Evolutionary conservation across 2,888 invertebrate species (phyloP).

Genomic region (Leuctra nigra): DNA sequence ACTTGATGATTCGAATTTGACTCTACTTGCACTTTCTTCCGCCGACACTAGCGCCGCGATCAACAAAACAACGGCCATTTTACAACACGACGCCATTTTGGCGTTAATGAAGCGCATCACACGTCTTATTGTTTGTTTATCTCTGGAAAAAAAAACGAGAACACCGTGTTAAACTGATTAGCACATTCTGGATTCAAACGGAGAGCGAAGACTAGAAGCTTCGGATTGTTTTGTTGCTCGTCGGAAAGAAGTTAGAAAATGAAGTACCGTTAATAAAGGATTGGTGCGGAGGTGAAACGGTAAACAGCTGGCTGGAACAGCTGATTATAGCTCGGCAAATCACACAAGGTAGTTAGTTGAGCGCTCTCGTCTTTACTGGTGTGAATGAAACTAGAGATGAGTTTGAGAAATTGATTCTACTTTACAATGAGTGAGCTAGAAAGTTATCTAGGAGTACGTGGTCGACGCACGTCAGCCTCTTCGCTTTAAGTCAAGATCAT

Average conservation of each 20-base stretch:
- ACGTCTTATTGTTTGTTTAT: background rate
- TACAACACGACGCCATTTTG: conserved; percentile 42
- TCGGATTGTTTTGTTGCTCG: background rate
- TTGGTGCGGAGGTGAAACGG: conserved; percentile 1
- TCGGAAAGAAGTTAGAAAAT: background rate
- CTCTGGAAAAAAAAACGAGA: conserved; percentile 3
- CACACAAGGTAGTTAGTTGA: too few relatives aligned
- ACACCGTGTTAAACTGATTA: background rate
- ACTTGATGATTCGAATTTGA: conserved; percentile 10
- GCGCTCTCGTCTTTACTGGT: too few relatives aligned
- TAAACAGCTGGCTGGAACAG: background rate
- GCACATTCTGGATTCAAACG: background rate
- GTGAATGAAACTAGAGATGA: too few relatives aligned
- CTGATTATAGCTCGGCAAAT: conserved; percentile 2
- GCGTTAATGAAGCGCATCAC: background rate
- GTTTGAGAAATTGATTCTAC: too few relatives aligned
- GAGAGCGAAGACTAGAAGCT: background rate
- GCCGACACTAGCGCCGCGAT: conserved; percentile 50
- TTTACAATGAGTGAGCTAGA: background rate
- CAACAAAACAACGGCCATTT: conserved; percentile 46
- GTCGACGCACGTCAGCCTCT: too few relatives aligned
- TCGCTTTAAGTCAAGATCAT: too few relatives aligned
- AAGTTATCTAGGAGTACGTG: conserved; percentile 1
- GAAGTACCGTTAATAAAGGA: conserved; percentile 1
- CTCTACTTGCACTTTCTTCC: conserved; percentile 37